phyloP scores from a whole-genome alignment of 1,140 invertebrate species.

The Cephus cinctus region DNA sequence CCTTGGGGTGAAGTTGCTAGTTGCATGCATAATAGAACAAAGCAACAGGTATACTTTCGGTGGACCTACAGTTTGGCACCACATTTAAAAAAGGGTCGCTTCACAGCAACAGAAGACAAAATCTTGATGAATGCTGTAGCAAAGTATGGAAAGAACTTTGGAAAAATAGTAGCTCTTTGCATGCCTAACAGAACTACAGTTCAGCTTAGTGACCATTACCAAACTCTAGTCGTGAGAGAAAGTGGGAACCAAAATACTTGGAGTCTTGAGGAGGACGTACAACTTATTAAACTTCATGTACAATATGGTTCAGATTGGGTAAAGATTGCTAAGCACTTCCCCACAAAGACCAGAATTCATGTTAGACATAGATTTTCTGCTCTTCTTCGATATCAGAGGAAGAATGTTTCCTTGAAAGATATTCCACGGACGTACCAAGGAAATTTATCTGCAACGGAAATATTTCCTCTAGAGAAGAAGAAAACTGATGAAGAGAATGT shows the following conservation, averaged over 20 bases:
- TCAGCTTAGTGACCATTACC: conserved; percentile 59
- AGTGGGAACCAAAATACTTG: conserved; percentile 43
- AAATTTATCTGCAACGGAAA: neutral
- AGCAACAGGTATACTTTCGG: conserved; percentile 62
- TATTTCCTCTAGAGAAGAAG: neutral
- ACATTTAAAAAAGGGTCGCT: conserved; percentile 58
- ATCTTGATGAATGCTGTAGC: conserved; percentile 60
- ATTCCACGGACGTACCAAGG: conserved; percentile 22
- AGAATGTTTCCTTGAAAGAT: conserved; percentile 21
- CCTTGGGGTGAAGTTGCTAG: conserved; percentile 65
- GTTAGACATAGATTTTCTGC: conserved; percentile 51
- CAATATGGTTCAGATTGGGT: conserved; percentile 50
- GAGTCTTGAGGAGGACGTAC: conserved; percentile 50
- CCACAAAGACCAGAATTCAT: conserved; percentile 52
- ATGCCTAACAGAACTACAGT: conserved; percentile 57
- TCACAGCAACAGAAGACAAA: conserved; percentile 63
- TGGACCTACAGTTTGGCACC: conserved; percentile 52
- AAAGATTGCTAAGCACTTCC: conserved; percentile 44
- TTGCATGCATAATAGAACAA: conserved; percentile 61
- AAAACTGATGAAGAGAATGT: neutral
- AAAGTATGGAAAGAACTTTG: conserved; percentile 63
- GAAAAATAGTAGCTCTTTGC: conserved; percentile 50
- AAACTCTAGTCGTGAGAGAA: conserved; percentile 45
- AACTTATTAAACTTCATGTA: conserved; percentile 44
- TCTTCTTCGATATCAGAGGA: conserved; percentile 34